Percentiles rank a stretch among this genome's conserved stretches.
These are phyloP conservation scores for Euleptes europaea DNA, from an alignment of 2,113 vertebrate genomes.

Conservation along the genomic window DNA sequence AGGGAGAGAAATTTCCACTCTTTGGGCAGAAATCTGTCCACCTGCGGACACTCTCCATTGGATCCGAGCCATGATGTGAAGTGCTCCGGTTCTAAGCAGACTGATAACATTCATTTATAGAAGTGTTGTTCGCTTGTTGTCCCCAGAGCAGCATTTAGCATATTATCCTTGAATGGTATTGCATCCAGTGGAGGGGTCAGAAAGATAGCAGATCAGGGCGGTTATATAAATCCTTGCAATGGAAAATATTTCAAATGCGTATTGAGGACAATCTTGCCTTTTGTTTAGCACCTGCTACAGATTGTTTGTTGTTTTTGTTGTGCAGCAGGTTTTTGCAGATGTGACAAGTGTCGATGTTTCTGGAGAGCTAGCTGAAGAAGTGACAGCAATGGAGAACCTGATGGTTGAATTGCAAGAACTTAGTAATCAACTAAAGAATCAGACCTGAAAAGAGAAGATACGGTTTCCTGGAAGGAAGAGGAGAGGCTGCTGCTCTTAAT, in stretches of 20 bases:
- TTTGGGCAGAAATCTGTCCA: too few species aligned
- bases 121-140: background rate
- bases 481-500: background rate
- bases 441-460: constrained; percentile 64
- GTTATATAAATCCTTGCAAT: background rate
- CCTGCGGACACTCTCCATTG: too few species aligned
- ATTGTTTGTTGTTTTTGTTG: constrained; percentile 38
- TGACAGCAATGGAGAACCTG: constrained; percentile 78
- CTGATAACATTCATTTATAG: background rate
- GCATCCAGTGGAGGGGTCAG: background rate
- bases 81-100: background rate
- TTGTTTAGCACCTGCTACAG: background rate
- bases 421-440: constrained; percentile 78
- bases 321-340: constrained; percentile 88
- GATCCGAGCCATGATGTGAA: background rate
- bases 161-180: background rate
- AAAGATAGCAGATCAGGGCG: background rate
- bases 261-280: background rate
- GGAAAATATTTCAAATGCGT: background rate
- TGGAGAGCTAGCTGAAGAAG: constrained; percentile 77
- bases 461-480: background rate
- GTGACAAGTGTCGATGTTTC: constrained; percentile 78
- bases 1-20: too few species aligned
- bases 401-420: constrained; percentile 84
- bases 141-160: background rate